Evolutionary conservation across 2,797 vertebrate genomes (phyloP).

Genomic region (Sebastes minor): DNA sequence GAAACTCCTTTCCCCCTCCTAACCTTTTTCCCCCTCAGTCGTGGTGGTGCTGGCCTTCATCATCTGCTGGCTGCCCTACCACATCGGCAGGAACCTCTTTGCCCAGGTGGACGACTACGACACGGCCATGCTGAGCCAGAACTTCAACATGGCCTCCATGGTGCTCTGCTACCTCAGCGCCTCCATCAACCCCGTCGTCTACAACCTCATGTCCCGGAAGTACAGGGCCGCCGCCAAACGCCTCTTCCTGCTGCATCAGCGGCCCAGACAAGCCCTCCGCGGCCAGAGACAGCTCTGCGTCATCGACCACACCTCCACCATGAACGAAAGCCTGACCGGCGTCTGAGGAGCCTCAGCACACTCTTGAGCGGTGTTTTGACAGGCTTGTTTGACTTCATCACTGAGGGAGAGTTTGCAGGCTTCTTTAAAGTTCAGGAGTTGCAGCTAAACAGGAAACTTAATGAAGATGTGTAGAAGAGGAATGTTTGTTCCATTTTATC

Average conservation of each 20-base stretch:
- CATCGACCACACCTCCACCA: slow-evolving; percentile 67
- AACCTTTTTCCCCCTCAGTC: slow-evolving; percentile 65
- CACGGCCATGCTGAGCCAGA: slow-evolving; percentile 84
- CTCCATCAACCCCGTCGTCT: slow-evolving; percentile 90
- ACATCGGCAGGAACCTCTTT: slow-evolving; percentile 89
- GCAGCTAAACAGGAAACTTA: neutral
- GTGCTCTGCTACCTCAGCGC: slow-evolving; percentile 91
- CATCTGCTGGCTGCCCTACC: slow-evolving; percentile 92
- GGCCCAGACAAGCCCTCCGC: slow-evolving; percentile 23
- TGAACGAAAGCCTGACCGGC: slow-evolving; percentile 74
- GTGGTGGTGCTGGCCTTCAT: slow-evolving; percentile 89
- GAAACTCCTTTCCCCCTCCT: neutral
- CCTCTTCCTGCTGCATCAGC: slow-evolving; percentile 79
- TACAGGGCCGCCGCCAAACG: slow-evolving; percentile 85
- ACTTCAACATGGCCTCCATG: slow-evolving; percentile 90
- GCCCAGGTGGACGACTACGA: slow-evolving; percentile 83
- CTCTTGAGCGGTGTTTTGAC: neutral
- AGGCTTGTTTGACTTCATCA: neutral
- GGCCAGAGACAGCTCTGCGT: slow-evolving; percentile 63
- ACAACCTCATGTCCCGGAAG: slow-evolving; percentile 90
- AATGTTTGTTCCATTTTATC: neutral
- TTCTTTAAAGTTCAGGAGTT: neutral
- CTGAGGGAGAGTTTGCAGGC: neutral
- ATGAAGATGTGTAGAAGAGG: neutral
- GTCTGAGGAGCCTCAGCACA: slow-evolving; percentile 49